Base-by-base conservation (phyloP, 2,888 invertebrate species). In the Oligia strigilis region DNA sequence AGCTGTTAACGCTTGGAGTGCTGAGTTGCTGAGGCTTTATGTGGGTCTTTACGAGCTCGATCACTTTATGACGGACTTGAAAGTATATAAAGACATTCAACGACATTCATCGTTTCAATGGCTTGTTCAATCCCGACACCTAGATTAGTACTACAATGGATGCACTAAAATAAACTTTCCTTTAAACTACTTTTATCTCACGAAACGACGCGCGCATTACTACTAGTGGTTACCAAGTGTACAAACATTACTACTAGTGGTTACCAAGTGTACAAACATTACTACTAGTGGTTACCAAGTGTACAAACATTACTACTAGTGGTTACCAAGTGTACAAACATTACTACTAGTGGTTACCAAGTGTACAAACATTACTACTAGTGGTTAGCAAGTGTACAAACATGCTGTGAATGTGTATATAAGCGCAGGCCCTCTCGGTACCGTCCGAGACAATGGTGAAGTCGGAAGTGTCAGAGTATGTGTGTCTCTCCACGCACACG, bases 21-120 rank as follows among this genome's bases (percentile, higher is more conserved):
- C n/a, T 14, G 19, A 78, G 52, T n/a, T 58, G 78, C 70, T 65
- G 62, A 74, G 13, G 29, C 36, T 69, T 69, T 55, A 81, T 64
- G 74, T 55, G 55, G n/a, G 71, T 46, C 19, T 81, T 81, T 82
- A 81, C 75, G 82, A 81, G 67, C 62, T 69, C 29, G 29, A 62
- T 49, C 46, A 46, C 52, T 55, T 80, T 70, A 55, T 73, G 67
- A 36, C 49, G 9, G 60, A 14, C 43, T 81, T 40, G 14, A 55
- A 36, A 46, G 55, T 49, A 17, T 17, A 29, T 49, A 49, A 49
- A 40, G 9, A 55, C 19, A 65, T 77, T 77, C 55, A 40, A 40
- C 23, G 60, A 46, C n/a, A 66, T 36, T 58, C 36, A 55, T 64
- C 36, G 70, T 40, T 52, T 77, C 29, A 43, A 43, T 36, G 49